Evolutionary conservation across 2,888 invertebrate genomes (phyloP).

Genomic region (Apantesis nais): DNA sequence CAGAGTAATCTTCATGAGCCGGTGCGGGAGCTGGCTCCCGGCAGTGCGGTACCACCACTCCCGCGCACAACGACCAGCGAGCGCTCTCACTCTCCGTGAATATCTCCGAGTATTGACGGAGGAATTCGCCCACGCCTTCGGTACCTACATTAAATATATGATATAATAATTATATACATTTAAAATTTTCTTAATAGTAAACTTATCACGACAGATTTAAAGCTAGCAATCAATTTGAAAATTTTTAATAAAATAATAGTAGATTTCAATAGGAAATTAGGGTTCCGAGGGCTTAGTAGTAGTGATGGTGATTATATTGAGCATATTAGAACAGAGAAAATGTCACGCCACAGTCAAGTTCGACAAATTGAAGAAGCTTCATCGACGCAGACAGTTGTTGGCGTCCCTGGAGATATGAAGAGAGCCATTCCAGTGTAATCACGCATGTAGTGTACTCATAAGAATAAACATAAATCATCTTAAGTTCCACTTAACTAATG

Average conservation of each 20-base stretch:
- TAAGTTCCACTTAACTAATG: no score
- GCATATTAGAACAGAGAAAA: no score
- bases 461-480: no score
- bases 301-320: no score
- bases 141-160: conserved; percentile 51
- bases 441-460: no score
- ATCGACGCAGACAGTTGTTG: no score
- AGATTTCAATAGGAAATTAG: neutral
- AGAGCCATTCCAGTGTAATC: no score
- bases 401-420: no score
- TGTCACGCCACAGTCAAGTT: no score
- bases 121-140: conserved; percentile 62
- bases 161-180: neutral
- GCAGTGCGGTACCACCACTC: conserved; percentile 59
- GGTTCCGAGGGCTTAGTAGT: no score
- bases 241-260: neutral
- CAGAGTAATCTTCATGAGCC: conserved; percentile 69
- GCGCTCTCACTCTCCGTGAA: conserved; percentile 51
- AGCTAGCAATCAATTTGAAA: neutral
- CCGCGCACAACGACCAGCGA: conserved; percentile 60
- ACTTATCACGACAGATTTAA: neutral
- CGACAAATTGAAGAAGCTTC: no score
- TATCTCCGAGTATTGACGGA: conserved; percentile 64
- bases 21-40: conserved; percentile 45
- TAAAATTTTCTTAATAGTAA: neutral